These are phyloP conservation scores for Elephas maximus DNA, from an alignment of 2,113 vertebrate species.

Conservation along the genomic window DNA sequence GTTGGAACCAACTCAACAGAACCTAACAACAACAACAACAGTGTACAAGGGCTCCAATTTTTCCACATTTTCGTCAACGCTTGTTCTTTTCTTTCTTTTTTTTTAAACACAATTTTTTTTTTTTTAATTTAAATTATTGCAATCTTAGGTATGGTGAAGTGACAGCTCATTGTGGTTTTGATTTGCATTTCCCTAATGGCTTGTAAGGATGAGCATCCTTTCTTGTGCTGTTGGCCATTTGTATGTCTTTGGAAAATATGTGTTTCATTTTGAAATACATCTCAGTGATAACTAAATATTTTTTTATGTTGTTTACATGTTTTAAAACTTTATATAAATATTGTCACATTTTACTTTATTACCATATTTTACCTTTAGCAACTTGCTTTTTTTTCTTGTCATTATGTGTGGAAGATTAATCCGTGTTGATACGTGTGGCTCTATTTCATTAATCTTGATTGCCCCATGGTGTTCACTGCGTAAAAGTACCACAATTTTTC, in stretches of 20 bases:
- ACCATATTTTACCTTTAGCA: neutral
- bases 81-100: neutral
- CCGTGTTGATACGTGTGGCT: neutral
- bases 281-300: neutral
- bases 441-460: neutral
- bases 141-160: neutral
- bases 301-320: neutral
- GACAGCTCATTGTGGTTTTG: neutral
- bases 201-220: neutral
- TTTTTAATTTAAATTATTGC: neutral
- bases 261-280: neutral
- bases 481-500: neutral
- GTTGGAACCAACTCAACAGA: too few species aligned
- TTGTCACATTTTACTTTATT: rapidly evolving
- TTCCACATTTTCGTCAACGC: neutral
- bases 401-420: neutral
- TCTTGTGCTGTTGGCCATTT: neutral
- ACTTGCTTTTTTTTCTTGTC: neutral
- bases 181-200: neutral
- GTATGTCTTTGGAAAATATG: neutral
- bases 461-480: neutral
- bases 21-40: too few species aligned
- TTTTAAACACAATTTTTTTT: neutral
- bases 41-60: neutral
- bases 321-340: neutral